Conservation (phyloP, 2,113 vertebrate species). For the Hyaena hyaena region DNA sequence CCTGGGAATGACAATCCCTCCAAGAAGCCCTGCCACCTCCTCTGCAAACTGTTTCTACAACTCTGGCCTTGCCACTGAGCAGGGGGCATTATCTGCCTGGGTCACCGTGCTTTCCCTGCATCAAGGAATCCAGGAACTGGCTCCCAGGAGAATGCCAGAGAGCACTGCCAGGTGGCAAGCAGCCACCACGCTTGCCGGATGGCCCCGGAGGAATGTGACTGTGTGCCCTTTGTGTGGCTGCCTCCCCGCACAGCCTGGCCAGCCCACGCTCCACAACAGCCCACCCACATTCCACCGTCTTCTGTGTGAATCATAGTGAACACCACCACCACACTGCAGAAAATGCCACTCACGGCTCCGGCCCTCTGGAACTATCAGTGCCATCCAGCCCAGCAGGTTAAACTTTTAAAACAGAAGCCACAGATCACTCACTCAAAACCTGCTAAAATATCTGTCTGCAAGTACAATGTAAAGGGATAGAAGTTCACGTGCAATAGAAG, state of each 20-base stretch:
- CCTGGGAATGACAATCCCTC: background rate
- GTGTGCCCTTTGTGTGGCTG: conserved; percentile 12
- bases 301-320: conserved; percentile 51
- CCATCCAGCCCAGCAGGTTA: background rate
- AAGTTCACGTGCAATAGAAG: background rate
- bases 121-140: conserved; percentile 63
- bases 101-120: conserved; percentile 14
- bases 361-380: background rate
- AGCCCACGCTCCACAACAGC: conserved; percentile 55
- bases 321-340: conserved; percentile 7
- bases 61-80: background rate
- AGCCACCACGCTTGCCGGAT: conserved; percentile 48
- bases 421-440: background rate
- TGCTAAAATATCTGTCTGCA: background rate
- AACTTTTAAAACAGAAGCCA: conserved; percentile 49
- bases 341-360: background rate
- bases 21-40: background rate
- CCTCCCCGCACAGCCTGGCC: conserved; percentile 58
- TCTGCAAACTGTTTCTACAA: background rate
- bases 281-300: conserved; percentile 80
- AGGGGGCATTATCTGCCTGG: background rate
- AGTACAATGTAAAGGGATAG: background rate
- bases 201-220: conserved; percentile 11
- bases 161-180: conserved; percentile 57
- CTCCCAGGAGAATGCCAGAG: conserved; percentile 59